Evolutionary conservation across 2,113 vertebrate genomes (phyloP).

Genomic region (rat (Rattus norvegicus)): DNA sequence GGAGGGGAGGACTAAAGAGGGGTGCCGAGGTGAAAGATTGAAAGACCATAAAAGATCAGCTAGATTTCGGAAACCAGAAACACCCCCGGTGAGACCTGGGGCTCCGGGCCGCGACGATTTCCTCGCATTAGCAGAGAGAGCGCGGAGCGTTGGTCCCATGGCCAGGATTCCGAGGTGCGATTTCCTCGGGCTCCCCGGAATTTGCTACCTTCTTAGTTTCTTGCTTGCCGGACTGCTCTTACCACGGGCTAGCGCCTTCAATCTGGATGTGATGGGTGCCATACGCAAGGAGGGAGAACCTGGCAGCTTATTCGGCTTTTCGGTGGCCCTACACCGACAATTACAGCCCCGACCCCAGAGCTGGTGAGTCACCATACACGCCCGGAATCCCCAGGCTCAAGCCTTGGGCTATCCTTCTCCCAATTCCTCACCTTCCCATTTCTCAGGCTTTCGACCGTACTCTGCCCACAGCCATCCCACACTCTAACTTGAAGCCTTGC

Average conservation of each 20-base stretch:
- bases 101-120: neutral
- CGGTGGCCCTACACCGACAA: constrained; percentile 94
- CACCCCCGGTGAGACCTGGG: neutral
- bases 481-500: neutral
- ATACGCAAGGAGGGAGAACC: constrained; percentile 91
- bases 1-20: neutral
- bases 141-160: constrained; percentile 40
- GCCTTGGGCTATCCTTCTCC: neutral
- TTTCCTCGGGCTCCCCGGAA: constrained; percentile 34
- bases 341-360: constrained; percentile 89
- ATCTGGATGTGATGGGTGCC: constrained; percentile 92
- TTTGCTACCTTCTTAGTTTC: constrained; percentile 70
- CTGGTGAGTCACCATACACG: constrained; percentile 90
- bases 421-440: neutral
- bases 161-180: constrained; percentile 30
- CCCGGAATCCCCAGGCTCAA: neutral
- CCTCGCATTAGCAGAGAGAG: neutral
- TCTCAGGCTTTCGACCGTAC: neutral
- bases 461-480: neutral
- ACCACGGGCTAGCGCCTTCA: constrained; percentile 86
- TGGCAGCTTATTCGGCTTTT: constrained; percentile 94
- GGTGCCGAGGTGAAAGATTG: neutral
- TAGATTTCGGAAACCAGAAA: neutral
- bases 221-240: constrained; percentile 75
- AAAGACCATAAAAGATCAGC: neutral